Percentiles rank a stretch among this genome's conserved stretches.
phyloP scores from a whole-genome alignment of 2,797 vertebrate genomes.

The Glyptemys insculpta region DNA sequence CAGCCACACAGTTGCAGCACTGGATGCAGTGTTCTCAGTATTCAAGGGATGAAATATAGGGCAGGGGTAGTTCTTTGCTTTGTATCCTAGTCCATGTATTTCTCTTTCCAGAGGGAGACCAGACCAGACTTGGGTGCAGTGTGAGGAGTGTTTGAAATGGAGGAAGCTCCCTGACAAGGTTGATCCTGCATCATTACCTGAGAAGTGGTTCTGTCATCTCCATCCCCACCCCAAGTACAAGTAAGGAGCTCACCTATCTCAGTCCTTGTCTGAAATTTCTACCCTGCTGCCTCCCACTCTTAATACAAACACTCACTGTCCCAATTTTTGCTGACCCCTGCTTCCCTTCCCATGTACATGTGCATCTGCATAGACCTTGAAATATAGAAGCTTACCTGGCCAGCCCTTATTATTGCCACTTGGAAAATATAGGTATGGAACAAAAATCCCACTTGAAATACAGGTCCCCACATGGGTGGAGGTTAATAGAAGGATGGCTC shows the following conservation, averaged over 20 bases:
- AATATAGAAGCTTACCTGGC: too few relatives aligned
- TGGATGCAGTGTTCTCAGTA: background rate
- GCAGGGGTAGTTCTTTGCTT: background rate
- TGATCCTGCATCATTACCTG: constrained; percentile 77
- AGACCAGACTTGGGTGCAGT: constrained; percentile 83
- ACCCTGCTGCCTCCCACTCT: background rate
- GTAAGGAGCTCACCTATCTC: constrained; percentile 47
- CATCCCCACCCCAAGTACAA: constrained; percentile 82
- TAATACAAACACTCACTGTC: background rate
- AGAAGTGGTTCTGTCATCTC: constrained; percentile 85
- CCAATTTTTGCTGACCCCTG: background rate
- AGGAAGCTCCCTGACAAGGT: constrained; percentile 78
- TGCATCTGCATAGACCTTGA: background rate
- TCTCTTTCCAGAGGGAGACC: constrained; percentile 65
- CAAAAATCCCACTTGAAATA: background rate
- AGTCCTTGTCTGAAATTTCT: background rate
- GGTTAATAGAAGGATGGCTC: background rate
- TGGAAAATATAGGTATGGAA: background rate
- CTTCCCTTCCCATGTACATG: background rate
- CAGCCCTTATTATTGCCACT: background rate
- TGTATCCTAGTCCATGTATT: background rate
- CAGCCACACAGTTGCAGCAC: background rate
- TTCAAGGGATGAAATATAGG: background rate
- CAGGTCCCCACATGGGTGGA: background rate
- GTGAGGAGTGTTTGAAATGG: constrained; percentile 89